Percentiles rank a stretch among this genome's conserved stretches.
phyloP scores from a whole-genome alignment of 2,888 invertebrate species.

The Ornithoptera priamus region DNA sequence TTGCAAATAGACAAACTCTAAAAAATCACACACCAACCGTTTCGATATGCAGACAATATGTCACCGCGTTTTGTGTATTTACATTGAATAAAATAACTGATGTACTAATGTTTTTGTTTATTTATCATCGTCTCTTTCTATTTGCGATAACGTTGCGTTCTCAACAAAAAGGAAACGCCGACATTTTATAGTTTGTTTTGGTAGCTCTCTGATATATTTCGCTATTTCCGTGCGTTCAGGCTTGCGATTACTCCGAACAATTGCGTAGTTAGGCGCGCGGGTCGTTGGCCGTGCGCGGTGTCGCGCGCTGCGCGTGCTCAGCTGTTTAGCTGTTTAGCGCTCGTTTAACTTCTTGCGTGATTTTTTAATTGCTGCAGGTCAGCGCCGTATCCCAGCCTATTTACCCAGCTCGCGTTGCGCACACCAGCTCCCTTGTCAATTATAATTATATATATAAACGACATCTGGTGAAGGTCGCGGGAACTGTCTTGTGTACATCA shows the following conservation, averaged over 20 bases:
- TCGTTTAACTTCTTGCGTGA: conserved; percentile 32
- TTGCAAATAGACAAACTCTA: too few species aligned
- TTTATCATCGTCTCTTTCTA: background rate
- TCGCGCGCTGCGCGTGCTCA: conserved; percentile 40
- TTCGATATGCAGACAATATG: background rate
- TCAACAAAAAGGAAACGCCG: background rate
- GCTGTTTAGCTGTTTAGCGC: conserved; percentile 54
- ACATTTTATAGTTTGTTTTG: background rate
- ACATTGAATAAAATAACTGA: too few species aligned
- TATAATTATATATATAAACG: too few species aligned
- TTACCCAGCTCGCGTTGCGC: too few species aligned
- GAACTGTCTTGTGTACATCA: too few species aligned
- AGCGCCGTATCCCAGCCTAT: background rate
- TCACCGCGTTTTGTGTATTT: background rate
- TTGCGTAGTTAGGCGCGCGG: conserved; percentile 42
- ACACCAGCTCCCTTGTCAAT: too few species aligned
- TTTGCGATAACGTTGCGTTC: too few species aligned
- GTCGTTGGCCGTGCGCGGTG: conserved; percentile 56
- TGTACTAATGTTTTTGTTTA: background rate
- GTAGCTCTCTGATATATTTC: conserved; percentile 8
- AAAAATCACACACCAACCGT: too few species aligned
- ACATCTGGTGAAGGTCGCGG: too few species aligned
- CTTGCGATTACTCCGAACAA: conserved; percentile 34
- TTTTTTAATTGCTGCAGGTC: conserved; percentile 31
- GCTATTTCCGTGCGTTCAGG: conserved; percentile 25